Evolutionary conservation across 2,888 invertebrate genomes (phyloP), one percentile per base, ranked within the genome.

Genomic region (Temnothorax unifasciatus): DNA sequence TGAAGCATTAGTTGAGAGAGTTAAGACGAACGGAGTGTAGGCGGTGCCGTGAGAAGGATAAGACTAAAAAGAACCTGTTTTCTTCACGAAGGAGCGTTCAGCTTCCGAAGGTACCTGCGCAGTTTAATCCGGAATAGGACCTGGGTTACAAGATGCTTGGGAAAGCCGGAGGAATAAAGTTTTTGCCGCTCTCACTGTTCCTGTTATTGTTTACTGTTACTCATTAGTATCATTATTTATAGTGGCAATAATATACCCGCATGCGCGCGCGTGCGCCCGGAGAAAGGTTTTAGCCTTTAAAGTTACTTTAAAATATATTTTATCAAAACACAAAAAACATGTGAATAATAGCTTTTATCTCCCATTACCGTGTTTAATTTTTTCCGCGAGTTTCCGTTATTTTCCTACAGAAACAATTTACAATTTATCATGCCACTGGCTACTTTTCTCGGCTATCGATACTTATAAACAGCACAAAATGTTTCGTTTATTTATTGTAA

Each of bases 41-140:
- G 83, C 87, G 85, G 84, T 82, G 84, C 86, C 89, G 89, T 89
- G 89, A 88, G 88, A 87, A 87, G 87, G 85, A 87, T 86, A 87
- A 86, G 87, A 89, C 89, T 91, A 92, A 91, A 92, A 92, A 84
- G 93, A 94, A 93, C 94, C 93, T 93, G 94, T 94, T 94, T 90
- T 91, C 91, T 90, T 83, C 66, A 29, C 86, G 92, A 90, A 86
- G 86, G 87, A 90, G 90, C 90, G 87, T 92, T 90, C 89, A 90
- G 88, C 85, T 83, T 85, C 86, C 89, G 85, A 86, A 92, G 92
- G 93, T 93, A 94, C 93, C 93, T 93, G 93, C 92, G 92, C 92
- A 91, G 92, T 93, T 94, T 93, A 93, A 93, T 93, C 92, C 92
- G 92, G 90, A 93, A 92, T 93, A 92, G 91, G 92, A 91, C 92